Conservation (phyloP, 2,888 invertebrate genomes). For the Clivina fossor region DNA sequence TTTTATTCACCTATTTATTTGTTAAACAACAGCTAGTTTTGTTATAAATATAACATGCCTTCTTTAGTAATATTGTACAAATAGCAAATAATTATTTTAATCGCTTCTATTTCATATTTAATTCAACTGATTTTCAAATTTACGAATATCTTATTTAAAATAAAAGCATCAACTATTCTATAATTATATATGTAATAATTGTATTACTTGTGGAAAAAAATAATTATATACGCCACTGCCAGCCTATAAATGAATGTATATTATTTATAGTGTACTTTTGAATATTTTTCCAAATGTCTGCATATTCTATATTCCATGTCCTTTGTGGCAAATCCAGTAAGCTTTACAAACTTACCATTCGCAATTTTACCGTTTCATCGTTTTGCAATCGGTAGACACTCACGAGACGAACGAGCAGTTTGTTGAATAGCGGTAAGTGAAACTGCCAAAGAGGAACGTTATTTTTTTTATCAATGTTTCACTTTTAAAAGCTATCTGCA, state of each 20-base stretch:
- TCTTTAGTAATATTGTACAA: background rate
- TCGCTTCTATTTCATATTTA: background rate
- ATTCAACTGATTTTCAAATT: background rate
- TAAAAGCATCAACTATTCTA: background rate
- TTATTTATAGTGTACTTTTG: conserved; percentile 28
- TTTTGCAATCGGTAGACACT: too few species aligned
- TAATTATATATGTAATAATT: too few species aligned
- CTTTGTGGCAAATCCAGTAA: conserved; percentile 23
- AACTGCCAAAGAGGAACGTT: too few species aligned
- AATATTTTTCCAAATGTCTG: conserved; percentile 30
- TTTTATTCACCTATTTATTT: background rate
- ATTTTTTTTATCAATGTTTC: too few species aligned
- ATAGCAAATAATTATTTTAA: background rate
- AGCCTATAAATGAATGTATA: conserved; percentile 25
- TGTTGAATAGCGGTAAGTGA: too few species aligned
- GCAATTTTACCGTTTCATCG: too few species aligned
- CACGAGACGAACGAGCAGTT: too few species aligned
- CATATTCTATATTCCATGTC: conserved; percentile 28
- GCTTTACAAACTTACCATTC: conserved; percentile 22
- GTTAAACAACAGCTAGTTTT: too few species aligned
- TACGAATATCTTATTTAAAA: background rate
- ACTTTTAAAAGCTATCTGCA: too few species aligned
- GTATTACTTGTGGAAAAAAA: background rate
- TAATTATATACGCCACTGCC: conserved; percentile 8
- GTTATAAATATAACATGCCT: too few species aligned